Evolutionary conservation across 2,797 vertebrate genomes (phyloP).

Genomic region (Sebastes vulpes): DNA sequence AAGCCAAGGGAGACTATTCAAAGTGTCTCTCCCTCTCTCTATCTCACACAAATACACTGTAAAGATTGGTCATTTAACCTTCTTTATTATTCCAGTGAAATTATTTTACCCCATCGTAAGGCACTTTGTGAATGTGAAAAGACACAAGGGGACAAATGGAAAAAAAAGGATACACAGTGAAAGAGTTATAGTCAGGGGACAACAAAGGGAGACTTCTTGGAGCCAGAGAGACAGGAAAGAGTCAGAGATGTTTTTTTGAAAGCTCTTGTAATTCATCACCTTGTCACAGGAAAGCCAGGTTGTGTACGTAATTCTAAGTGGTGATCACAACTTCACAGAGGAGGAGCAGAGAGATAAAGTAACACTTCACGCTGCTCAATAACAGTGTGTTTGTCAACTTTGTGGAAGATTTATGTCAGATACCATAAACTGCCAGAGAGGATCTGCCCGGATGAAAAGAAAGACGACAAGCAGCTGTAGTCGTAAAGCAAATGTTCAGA

Average conservation of each 20-base stretch:
- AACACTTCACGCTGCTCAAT: conserved; percentile 13
- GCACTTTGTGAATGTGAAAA: conserved; percentile 12
- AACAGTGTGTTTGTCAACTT: conserved; percentile 53
- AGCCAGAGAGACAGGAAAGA: conserved; percentile 37
- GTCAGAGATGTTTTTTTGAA: conserved; percentile 55
- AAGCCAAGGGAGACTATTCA: conserved; percentile 58
- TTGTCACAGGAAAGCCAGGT: conserved; percentile 58
- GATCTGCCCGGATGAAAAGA: background rate
- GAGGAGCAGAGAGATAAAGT: conserved; percentile 41
- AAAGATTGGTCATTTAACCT: conserved; percentile 45
- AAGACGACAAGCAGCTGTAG: background rate
- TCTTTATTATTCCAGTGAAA: conserved; percentile 40
- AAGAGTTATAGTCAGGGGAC: conserved; percentile 15
- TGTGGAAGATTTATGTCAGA: conserved; percentile 37
- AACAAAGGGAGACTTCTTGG: conserved; percentile 38
- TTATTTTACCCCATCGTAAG: background rate
- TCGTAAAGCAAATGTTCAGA: background rate
- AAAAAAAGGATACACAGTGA: background rate
- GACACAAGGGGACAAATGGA: conserved; percentile 3
- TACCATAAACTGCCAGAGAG: conserved; percentile 31
- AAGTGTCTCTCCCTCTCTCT: conserved; percentile 9
- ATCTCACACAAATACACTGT: background rate
- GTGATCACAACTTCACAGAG: conserved; percentile 54
- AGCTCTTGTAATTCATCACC: conserved; percentile 62
- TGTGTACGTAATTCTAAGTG: conserved; percentile 56